Conservation (phyloP, 2,113 vertebrate species). For the Theristicus caerulescens region DNA sequence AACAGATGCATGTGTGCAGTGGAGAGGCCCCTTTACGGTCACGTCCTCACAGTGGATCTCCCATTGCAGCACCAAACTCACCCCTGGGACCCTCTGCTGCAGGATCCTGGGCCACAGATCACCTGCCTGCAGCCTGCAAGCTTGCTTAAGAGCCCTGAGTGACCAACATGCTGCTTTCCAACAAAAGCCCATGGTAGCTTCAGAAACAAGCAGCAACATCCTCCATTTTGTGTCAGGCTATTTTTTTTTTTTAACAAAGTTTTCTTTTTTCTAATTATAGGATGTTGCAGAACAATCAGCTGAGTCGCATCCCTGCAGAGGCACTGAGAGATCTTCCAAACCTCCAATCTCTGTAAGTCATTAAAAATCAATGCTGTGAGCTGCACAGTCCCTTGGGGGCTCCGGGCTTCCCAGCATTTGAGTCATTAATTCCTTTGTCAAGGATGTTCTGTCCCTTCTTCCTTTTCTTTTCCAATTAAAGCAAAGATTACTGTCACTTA, state of each 20-base stretch:
- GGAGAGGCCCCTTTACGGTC: background rate
- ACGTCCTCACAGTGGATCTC: too few relatives aligned
- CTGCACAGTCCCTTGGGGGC: background rate
- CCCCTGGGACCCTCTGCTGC: background rate
- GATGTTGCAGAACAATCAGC: conserved; percentile 95
- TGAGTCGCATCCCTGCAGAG: conserved; percentile 86
- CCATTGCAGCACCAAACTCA: background rate
- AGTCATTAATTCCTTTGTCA: conserved; percentile 37
- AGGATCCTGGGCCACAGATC: background rate
- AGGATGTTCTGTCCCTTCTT: conserved; percentile 42
- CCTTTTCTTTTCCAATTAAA: conserved; percentile 35
- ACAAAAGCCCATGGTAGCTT: background rate
- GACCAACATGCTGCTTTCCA: background rate
- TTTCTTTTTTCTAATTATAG: conserved; percentile 73
- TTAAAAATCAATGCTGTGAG: background rate
- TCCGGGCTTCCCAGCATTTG: conserved; percentile 23
- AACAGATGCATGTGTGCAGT: rapidly evolving
- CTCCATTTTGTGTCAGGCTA: background rate
- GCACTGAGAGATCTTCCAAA: conserved; percentile 89
- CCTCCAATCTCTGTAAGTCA: conserved; percentile 93
- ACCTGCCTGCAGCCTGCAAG: background rate
- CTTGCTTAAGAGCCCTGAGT: background rate
- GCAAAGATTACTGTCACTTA: conserved; percentile 3
- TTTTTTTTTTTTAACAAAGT: background rate
- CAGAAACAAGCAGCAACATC: background rate